Base-by-base conservation (phyloP, 2,113 vertebrate species). In the Calcarius ornatus region DNA sequence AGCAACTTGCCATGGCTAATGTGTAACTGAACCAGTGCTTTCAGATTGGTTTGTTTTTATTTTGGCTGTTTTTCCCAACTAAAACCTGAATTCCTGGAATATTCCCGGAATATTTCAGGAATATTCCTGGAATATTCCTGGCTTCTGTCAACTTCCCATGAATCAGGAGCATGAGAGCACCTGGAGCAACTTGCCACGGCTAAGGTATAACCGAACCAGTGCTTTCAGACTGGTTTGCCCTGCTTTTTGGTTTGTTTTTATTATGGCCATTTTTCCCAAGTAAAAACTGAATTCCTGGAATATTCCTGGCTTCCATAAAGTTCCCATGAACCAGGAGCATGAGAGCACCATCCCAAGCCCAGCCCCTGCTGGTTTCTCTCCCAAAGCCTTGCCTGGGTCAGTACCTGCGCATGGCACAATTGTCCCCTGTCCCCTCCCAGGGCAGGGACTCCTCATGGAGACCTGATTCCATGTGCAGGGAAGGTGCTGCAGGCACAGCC, bases 371-470 rank as follows among this genome's bases (percentile, higher is more conserved):
- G 21, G 20, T 8, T 25, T 10, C 27, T 33, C 5, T 35, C 60
- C n/a, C 48, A 15, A 42, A 82, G 24, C 68, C 21, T 40, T 31
- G 19, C 23, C 33, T 0, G 0, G 30, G 15, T 31, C 38, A 8
- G 10, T 1, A 2, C 22, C 38, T 31, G n/a, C 35, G 20, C 65
- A 1, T 4, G 75, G 73, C 33, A 35, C 43, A 15, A 0, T 0
- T 3, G 9, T 48, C 6, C 40, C 53, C 22, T 1, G 0, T 50
- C 22, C 51, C 56, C 42, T 79, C 12, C 48, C 2, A 10, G 0
- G 4, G 31, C 22, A 51, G 12, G 19, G 3, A 22, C 6, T 12
- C 38, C 38, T 7, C 8, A 38, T 27, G 21, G 4, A 24, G 6
- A 19, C 30, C 38, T 5, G 5, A 19, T 27, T 28, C 24, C 59